phyloP scores from a whole-genome alignment of 2,888 invertebrate species.

The Xestia ashworthii region DNA sequence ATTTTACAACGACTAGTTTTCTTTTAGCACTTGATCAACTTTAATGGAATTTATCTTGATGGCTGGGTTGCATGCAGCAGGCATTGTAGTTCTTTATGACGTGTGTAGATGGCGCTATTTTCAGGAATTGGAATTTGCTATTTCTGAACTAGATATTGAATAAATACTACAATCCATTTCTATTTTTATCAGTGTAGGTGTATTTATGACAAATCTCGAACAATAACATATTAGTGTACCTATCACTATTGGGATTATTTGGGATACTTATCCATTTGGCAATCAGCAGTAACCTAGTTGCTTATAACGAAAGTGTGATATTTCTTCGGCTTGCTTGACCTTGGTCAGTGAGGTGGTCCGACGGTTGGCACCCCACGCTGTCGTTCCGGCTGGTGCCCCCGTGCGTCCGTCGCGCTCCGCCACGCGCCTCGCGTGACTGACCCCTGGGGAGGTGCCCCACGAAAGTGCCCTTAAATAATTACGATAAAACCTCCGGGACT shows the following conservation, averaged over 20 bases:
- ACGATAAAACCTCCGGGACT: conserved; percentile 42
- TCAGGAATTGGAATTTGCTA: background rate
- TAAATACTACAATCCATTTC: background rate
- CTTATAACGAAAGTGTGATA: conserved; percentile 38
- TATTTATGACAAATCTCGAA: background rate
- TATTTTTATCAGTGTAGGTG: background rate
- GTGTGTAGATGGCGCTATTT: conserved; percentile 70
- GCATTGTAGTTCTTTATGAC: conserved; percentile 30
- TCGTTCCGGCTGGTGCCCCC: conserved; percentile 79
- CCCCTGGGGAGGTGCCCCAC: conserved; percentile 64
- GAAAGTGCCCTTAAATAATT: conserved; percentile 56
- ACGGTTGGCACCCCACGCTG: conserved; percentile 75
- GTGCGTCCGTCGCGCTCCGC: conserved; percentile 77
- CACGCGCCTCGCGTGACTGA: conserved; percentile 77
- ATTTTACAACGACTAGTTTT: background rate
- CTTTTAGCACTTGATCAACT: background rate
- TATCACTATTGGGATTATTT: background rate
- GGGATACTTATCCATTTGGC: background rate
- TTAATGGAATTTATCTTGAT: background rate
- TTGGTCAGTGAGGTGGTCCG: conserved; percentile 69
- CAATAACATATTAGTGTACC: background rate
- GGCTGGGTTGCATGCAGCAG: background rate
- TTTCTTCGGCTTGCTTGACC: conserved; percentile 62
- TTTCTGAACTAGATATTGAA: background rate
- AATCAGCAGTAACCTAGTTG: background rate